A percentile compares a stretch with the other conserved stretches of the same genome.
Conservation (phyloP, 1,140 invertebrate genomes). For the Aphaenogaster rudis region DNA sequence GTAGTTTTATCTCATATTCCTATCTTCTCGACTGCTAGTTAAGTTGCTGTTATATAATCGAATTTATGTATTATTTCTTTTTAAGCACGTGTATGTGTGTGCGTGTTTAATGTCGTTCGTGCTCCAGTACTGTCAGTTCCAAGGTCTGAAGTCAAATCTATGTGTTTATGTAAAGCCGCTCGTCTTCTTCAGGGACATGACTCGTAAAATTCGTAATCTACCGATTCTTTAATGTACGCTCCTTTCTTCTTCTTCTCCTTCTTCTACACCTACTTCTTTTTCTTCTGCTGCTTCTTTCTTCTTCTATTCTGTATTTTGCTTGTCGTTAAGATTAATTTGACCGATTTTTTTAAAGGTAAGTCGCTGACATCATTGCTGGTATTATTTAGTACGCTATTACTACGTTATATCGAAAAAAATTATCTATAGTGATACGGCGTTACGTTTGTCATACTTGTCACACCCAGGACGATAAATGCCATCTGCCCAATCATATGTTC, state of each 20-base stretch:
- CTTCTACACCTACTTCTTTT: conserved; percentile 31
- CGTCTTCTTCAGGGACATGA: conserved; percentile 83
- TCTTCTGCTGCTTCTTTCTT: conserved; percentile 60
- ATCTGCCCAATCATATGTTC: neutral
- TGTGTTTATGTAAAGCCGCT: conserved; percentile 77
- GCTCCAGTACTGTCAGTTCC: conserved; percentile 67
- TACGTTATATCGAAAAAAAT: neutral
- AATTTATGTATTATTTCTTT: conserved; percentile 29
- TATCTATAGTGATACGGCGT: neutral
- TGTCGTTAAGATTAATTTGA: conserved; percentile 27
- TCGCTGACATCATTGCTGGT: conserved; percentile 6
- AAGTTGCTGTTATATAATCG: conserved; percentile 36
- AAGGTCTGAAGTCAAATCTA: conserved; percentile 69
- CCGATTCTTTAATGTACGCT: conserved; percentile 64
- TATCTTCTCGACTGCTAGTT: conserved; percentile 39
- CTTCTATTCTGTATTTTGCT: conserved; percentile 47
- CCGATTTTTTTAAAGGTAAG: conserved; percentile 39
- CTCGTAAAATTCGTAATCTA: conserved; percentile 78
- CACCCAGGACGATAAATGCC: conserved; percentile 45
- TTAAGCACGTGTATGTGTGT: conserved; percentile 52
- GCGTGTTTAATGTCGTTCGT: conserved; percentile 16
- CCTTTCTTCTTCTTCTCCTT: conserved; percentile 63
- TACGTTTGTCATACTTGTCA: conserved; percentile 4
- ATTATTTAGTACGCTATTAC: conserved; percentile 10
- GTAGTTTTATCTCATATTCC: conserved; percentile 19